A percentile compares a stretch with the other conserved stretches of the same genome.
These are phyloP conservation scores for Aphidoletes aphidimyza DNA, from an alignment of 2,888 invertebrate genomes.

Conservation along the genomic window DNA sequence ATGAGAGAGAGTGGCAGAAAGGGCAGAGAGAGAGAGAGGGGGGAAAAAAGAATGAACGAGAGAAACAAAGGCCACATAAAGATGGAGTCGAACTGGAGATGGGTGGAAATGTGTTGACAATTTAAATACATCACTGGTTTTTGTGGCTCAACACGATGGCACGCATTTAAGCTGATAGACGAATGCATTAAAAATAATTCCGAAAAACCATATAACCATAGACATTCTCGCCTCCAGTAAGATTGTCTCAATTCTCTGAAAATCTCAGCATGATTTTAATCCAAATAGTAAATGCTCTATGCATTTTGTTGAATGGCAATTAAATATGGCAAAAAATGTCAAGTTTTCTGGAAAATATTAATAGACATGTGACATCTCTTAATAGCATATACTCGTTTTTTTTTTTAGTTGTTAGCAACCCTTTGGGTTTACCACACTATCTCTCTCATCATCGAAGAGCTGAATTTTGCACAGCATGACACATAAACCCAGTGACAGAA, in stretches of 20 bases:
- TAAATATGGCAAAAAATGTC: constrained; percentile 11
- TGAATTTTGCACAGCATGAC: neutral
- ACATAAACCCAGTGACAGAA: neutral
- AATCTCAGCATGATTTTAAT: neutral
- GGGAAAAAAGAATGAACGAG: too few relatives aligned
- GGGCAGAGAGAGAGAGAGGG: too few relatives aligned
- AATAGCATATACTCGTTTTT: too few relatives aligned
- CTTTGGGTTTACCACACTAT: too few relatives aligned
- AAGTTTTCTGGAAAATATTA: neutral
- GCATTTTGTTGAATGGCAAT: neutral
- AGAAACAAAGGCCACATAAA: neutral
- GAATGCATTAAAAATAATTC: constrained; percentile 19
- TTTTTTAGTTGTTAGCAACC: neutral
- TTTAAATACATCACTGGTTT: constrained; percentile 36
- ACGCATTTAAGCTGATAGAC: neutral
- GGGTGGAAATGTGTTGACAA: constrained; percentile 23
- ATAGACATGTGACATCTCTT: neutral
- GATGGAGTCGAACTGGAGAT: neutral
- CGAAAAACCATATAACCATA: neutral
- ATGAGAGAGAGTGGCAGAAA: too few relatives aligned
- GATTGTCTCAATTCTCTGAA: too few relatives aligned
- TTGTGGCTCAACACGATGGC: constrained; percentile 1
- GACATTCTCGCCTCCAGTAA: neutral
- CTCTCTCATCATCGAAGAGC: too few relatives aligned
- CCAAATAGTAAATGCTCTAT: neutral